Base-by-base conservation (phyloP, 2,113 vertebrate genomes). In the Eretmochelys imbricata region DNA sequence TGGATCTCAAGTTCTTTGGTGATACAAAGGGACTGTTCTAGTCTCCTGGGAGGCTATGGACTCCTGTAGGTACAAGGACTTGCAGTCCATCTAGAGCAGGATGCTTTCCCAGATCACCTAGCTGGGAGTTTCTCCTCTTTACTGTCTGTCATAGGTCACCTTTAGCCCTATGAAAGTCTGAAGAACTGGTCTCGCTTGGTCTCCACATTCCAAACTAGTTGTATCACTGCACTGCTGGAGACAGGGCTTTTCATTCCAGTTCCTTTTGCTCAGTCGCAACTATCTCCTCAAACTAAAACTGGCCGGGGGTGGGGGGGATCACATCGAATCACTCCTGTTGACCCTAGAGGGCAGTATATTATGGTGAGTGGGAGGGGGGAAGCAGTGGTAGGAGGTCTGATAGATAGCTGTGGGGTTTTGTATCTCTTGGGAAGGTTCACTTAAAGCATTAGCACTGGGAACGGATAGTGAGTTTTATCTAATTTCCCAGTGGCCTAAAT, bases 221-320 rank as follows among this genome's bases (percentile, higher is more conserved):
- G 84, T 88, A 92, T 90, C 95, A 83, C 54, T 93, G 84, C 90
- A 88, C 80, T 95, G 94, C 59, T 93, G 85, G 55, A 88, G 88
- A 94, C 53, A 51, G 89, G 87, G 91, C 94, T 96, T 96, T 89
- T 96, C 89, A 76, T 97, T 96, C 94, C 85, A 50, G 94, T 94
- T 93, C 96, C 94, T 95, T 97, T 87, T 90, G 89, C 94, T 95
- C 91, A 81, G 87, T 97, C 94, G 93, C 94, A 97, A 86, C 83
- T 85, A 5, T 35, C 46, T 80, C 82, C 62, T 75, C 82, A 80
- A 87, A 95, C 53, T 59, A 88, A 87, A 19, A 1, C 88, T 53
- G 42, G 42, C 48, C 6, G 6, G 48, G 49, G 3, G 20, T 6
- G 53, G 53, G 8, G 3, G 53, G 72, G 31, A 49, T 84, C 80